These are phyloP conservation scores for Leptoteleia sp. DNA, from an alignment of 1,140 invertebrate species.

Conservation along the genomic window DNA sequence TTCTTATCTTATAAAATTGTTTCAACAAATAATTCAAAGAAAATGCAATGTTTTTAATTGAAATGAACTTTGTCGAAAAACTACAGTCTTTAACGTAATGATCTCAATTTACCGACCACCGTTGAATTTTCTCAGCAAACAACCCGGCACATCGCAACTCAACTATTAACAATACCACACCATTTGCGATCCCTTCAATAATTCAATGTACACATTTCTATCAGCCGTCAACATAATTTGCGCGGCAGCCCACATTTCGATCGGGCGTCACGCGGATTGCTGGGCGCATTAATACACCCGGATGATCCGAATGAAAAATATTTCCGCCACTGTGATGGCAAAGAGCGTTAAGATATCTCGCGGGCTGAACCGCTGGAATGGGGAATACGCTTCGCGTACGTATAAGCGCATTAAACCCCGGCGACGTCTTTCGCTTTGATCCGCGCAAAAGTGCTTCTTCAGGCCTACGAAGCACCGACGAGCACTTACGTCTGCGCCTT, in stretches of 20 bases:
- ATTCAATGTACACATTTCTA: slow-evolving; percentile 45
- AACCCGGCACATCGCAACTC: neutral
- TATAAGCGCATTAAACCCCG: slow-evolving; percentile 58
- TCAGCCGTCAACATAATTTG: slow-evolving; percentile 47
- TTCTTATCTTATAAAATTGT: too few relatives aligned
- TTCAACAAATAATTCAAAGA: too few relatives aligned
- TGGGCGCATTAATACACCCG: slow-evolving; percentile 42
- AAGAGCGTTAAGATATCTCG: slow-evolving; percentile 57
- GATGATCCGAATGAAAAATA: slow-evolving; percentile 61
- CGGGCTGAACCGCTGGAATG: slow-evolving; percentile 15
- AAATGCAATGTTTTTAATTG: too few relatives aligned
- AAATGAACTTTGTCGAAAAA: too few relatives aligned
- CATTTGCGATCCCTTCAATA: slow-evolving; percentile 32
- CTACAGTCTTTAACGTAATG: too few relatives aligned
- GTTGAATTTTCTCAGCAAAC: slow-evolving; percentile 14
- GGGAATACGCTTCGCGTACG: slow-evolving; percentile 42
- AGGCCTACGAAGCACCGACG: slow-evolving; percentile 48
- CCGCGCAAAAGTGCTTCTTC: slow-evolving; percentile 61
- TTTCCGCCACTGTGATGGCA: slow-evolving; percentile 49
- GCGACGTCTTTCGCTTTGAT: slow-evolving; percentile 62
- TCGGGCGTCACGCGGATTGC: slow-evolving; percentile 33
- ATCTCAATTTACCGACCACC: neutral
- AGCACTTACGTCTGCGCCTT: slow-evolving; percentile 48
- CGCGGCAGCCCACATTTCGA: slow-evolving; percentile 30
- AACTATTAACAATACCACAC: slow-evolving; percentile 16